Percentiles rank a stretch among this genome's conserved stretches.
These are phyloP conservation scores for Anaspis maculata DNA, from an alignment of 2,888 invertebrate species.

Conservation along the genomic window DNA sequence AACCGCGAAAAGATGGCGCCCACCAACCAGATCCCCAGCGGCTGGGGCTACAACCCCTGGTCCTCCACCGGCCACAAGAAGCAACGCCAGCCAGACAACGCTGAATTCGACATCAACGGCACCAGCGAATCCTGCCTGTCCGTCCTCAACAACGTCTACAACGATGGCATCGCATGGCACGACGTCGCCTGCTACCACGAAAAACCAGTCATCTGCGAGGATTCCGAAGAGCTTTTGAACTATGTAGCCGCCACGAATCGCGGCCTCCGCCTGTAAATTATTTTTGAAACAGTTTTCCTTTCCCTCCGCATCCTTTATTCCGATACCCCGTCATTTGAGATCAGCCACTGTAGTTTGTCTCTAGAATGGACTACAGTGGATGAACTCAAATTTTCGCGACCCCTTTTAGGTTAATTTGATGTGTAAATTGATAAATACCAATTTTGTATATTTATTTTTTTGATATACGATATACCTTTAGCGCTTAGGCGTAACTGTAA, in stretches of 20 bases:
- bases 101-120: slow-evolving; percentile 82
- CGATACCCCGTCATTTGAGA: too few relatives aligned
- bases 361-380: too few relatives aligned
- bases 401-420: too few relatives aligned
- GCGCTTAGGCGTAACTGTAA: slow-evolving; percentile 12
- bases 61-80: slow-evolving; percentile 88
- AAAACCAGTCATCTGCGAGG: slow-evolving; percentile 86
- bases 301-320: slow-evolving; percentile 6
- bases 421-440: slow-evolving; percentile 11
- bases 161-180: slow-evolving; percentile 90
- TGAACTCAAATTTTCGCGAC: too few relatives aligned
- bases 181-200: slow-evolving; percentile 91
- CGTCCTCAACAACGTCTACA: slow-evolving; percentile 85
- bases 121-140: slow-evolving; percentile 83
- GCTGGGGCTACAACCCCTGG: slow-evolving; percentile 83
- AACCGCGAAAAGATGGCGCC: slow-evolving; percentile 80
- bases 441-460: slow-evolving; percentile 21
- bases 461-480: slow-evolving; percentile 13
- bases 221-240: slow-evolving; percentile 78
- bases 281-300: slow-evolving; percentile 9
- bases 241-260: slow-evolving; percentile 80
- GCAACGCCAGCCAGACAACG: slow-evolving; percentile 79
- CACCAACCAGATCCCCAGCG: slow-evolving; percentile 63
- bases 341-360: too few relatives aligned
- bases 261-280: slow-evolving; percentile 65